These are phyloP conservation scores for Spodoptera litura DNA, from an alignment of 1,140 invertebrate species.

Conservation along the genomic window DNA sequence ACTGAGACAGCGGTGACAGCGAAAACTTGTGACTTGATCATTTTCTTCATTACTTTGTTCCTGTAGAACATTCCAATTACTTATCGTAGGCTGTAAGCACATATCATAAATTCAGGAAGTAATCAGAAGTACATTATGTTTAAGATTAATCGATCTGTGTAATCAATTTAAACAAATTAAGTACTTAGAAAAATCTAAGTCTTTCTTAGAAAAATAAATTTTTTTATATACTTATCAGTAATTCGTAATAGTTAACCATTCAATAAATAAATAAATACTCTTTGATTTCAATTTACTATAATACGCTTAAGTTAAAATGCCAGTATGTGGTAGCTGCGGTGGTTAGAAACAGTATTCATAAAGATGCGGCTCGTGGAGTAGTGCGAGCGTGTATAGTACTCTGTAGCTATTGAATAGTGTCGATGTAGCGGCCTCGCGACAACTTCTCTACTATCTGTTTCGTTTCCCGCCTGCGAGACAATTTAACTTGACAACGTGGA, in stretches of 20 bases:
- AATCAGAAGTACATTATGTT: too few species aligned
- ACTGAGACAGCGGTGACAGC: slow-evolving; percentile 47
- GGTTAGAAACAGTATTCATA: slow-evolving; percentile 32
- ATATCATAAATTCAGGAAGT: too few species aligned
- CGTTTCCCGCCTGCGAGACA: slow-evolving; percentile 81
- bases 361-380: slow-evolving; percentile 29
- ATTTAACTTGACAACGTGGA: slow-evolving; percentile 83
- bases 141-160: too few species aligned
- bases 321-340: slow-evolving; percentile 20
- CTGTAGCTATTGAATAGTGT: slow-evolving; percentile 71
- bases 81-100: too few species aligned
- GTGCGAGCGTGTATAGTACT: slow-evolving; percentile 36
- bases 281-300: too few species aligned
- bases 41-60: slow-evolving; percentile 9
- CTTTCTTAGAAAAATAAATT: too few species aligned
- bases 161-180: too few species aligned
- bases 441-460: slow-evolving; percentile 83
- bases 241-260: too few species aligned
- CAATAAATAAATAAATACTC: too few species aligned
- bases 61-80: too few species aligned
- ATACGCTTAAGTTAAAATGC: background rate
- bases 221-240: too few species aligned
- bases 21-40: slow-evolving; percentile 56
- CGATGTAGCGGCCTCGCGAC: slow-evolving; percentile 70
- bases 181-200: too few species aligned